A percentile compares a stretch with the other conserved stretches of the same genome.
phyloP scores from a whole-genome alignment of 2,888 invertebrate species.

The Coelopa pilipes region DNA sequence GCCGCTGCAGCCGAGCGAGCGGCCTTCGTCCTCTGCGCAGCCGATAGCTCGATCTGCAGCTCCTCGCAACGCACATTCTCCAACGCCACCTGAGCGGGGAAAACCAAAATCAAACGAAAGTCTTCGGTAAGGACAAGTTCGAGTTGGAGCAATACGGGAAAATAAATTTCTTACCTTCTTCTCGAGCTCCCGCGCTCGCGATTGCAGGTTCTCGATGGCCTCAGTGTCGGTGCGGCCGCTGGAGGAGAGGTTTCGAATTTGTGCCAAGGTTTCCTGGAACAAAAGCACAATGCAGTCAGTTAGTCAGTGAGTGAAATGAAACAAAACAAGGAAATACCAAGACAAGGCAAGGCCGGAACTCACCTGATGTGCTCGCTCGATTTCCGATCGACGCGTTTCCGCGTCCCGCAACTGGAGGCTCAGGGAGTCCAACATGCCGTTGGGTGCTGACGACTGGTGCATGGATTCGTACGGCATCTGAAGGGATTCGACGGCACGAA shows the following conservation, averaged over 20 bases:
- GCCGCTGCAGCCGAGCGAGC: slow-evolving; percentile 56
- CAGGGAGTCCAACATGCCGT: slow-evolving; percentile 70
- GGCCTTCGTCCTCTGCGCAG: slow-evolving; percentile 72
- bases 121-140: not conserved
- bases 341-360: slow-evolving; percentile 42
- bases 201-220: slow-evolving; percentile 78
- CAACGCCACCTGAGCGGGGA: slow-evolving; percentile 70
- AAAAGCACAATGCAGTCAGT: too few relatives aligned
- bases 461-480: slow-evolving; percentile 63
- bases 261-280: slow-evolving; percentile 76
- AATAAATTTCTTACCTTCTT: slow-evolving; percentile 77
- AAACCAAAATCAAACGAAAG: slow-evolving; percentile 26
- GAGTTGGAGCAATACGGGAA: not conserved
- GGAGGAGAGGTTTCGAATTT: slow-evolving; percentile 68
- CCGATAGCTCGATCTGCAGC: slow-evolving; percentile 85
- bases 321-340: too few relatives aligned
- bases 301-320: too few relatives aligned
- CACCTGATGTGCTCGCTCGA: slow-evolving; percentile 78
- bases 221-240: slow-evolving; percentile 72
- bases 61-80: slow-evolving; percentile 86
- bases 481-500: not conserved
- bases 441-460: slow-evolving; percentile 58
- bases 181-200: slow-evolving; percentile 87
- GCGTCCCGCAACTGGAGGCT: slow-evolving; percentile 83
- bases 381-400: slow-evolving; percentile 79